Percentiles rank a stretch among this genome's conserved stretches.
These are phyloP conservation scores for Leptinotarsa rubiginosa DNA, from an alignment of 2,888 invertebrate genomes.

Conservation along the genomic window DNA sequence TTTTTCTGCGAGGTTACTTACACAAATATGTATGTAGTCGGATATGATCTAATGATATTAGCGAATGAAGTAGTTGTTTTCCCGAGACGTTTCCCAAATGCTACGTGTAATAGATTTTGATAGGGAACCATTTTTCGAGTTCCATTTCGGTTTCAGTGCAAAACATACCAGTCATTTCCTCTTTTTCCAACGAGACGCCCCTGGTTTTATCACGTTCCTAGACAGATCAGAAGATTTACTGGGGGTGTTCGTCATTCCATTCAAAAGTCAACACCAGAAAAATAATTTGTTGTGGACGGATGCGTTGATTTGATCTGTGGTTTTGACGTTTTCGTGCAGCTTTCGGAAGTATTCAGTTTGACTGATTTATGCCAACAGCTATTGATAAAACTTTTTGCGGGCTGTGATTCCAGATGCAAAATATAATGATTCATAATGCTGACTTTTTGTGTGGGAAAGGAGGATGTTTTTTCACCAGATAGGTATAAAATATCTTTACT, in stretches of 20 bases:
- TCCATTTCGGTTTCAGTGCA: too few relatives aligned
- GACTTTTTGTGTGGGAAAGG: not conserved
- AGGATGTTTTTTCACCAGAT: not conserved
- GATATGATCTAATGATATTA: too few relatives aligned
- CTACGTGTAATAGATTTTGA: too few relatives aligned
- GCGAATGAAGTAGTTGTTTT: too few relatives aligned
- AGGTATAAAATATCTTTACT: constrained; percentile 8
- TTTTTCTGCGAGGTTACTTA: too few relatives aligned
- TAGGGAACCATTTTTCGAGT: too few relatives aligned
- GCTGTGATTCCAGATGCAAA: not conserved
- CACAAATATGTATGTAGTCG: too few relatives aligned
- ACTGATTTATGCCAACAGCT: constrained; percentile 5
- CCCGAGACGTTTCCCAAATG: too few relatives aligned
- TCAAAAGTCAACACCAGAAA: constrained; percentile 46
- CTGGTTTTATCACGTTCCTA: not conserved
- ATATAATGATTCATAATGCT: not conserved
- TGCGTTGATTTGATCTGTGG: constrained; percentile 18
- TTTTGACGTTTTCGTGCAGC: constrained; percentile 2
- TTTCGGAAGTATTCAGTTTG: constrained; percentile 2
- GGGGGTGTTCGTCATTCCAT: constrained; percentile 38
- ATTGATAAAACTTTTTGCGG: not conserved
- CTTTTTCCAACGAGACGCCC: not conserved
- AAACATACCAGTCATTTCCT: too few relatives aligned
- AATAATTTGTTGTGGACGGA: constrained; percentile 17
- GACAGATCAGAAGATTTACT: constrained; percentile 17